Percentiles rank a stretch among this genome's conserved stretches.
These are phyloP conservation scores for Pipistrellus nathusii DNA, from an alignment of 2,797 vertebrate genomes.

Conservation along the genomic window DNA sequence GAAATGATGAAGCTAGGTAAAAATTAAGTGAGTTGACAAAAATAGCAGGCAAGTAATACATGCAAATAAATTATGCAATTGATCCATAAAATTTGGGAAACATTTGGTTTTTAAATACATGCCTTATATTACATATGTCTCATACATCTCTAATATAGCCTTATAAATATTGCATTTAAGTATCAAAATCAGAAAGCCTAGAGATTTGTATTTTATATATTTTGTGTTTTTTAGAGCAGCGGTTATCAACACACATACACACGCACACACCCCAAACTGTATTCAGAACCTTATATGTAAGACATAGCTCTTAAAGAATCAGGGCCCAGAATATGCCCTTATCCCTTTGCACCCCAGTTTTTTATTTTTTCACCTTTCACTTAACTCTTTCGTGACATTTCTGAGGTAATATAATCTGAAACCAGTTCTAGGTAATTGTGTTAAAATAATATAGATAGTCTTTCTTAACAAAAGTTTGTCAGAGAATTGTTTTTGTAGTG, in stretches of 20 bases:
- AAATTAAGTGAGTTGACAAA: conserved; percentile 58
- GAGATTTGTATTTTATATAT: conserved; percentile 20
- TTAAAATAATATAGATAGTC: neutral
- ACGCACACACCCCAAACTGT: neutral
- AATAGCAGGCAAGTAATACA: neutral
- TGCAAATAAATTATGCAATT: neutral
- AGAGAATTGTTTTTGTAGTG: conserved; percentile 14
- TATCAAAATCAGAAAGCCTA: conserved; percentile 46
- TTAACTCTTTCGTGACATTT: conserved; percentile 25
- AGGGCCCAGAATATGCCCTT: neutral
- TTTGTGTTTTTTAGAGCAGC: conserved; percentile 20
- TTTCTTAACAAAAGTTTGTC: neutral
- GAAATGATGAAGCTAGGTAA: neutral
- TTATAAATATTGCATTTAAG: conserved; percentile 39
- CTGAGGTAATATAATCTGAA: conserved; percentile 52
- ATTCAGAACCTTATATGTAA: conserved; percentile 22
- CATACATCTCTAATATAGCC: neutral
- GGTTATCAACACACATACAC: neutral
- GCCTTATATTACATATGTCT: neutral
- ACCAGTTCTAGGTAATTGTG: conserved; percentile 27
- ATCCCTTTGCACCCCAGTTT: neutral
- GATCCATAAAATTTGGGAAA: neutral
- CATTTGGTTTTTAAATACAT: conserved; percentile 53
- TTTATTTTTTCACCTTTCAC: conserved; percentile 14
- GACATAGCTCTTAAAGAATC: neutral